Conservation (phyloP, 2,888 invertebrate species). For the Drosophila maculinotata region DNA sequence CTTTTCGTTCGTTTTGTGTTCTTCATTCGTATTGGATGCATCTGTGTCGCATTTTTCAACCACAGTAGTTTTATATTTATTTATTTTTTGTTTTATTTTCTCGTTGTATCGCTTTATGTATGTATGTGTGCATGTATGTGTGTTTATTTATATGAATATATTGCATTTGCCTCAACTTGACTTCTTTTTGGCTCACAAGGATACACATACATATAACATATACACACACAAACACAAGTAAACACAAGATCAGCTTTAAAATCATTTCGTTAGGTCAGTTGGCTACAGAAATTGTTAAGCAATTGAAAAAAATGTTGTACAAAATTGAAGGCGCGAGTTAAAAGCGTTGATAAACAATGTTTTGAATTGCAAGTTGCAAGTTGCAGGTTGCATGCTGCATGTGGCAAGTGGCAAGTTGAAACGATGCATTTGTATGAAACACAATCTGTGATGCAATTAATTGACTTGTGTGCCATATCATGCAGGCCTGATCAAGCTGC, state of each 20-base stretch:
- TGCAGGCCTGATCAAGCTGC: constrained; percentile 24
- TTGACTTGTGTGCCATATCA: constrained; percentile 61
- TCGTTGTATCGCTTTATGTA: constrained; percentile 27
- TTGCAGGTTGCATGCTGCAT: constrained; percentile 12
- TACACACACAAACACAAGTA: constrained; percentile 15
- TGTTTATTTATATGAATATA: constrained; percentile 9
- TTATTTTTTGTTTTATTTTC: constrained; percentile 3
- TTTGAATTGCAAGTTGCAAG: constrained; percentile 17
- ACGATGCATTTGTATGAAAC: constrained; percentile 20
- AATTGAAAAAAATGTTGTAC: constrained; percentile 21
- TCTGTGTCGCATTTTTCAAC: constrained; percentile 19
- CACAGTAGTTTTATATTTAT: constrained; percentile 30
- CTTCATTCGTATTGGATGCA: constrained; percentile 36
- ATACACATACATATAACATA: constrained; percentile 5
- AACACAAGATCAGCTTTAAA: constrained; percentile 34
- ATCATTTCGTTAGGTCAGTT: constrained; percentile 31
- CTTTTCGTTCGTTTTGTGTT: constrained; percentile 35
- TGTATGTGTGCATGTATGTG: not conserved
- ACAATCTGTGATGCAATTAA: constrained; percentile 58
- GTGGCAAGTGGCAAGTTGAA: constrained; percentile 26
- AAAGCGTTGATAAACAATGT: constrained; percentile 28
- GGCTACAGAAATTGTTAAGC: constrained; percentile 21
- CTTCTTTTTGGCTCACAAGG: not conserved
- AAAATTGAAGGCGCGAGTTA: constrained; percentile 30
- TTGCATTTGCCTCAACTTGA: no score